phyloP scores from a whole-genome alignment of 2,797 vertebrate species.

The Melanotaenia nigrans region DNA sequence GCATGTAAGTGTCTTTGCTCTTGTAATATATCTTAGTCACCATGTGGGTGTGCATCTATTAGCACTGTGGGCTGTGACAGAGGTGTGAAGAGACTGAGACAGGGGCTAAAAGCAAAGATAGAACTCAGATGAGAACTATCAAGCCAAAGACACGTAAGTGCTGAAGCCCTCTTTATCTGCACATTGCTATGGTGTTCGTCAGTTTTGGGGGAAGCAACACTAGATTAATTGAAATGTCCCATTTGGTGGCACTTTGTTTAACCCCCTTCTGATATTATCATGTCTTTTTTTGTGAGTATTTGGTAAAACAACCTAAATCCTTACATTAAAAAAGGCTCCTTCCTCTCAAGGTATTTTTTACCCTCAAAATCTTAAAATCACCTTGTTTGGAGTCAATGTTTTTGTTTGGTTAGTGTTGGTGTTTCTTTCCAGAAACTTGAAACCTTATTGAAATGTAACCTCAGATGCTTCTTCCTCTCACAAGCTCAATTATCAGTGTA shows the following conservation, averaged over 20 bases:
- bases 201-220: background rate
- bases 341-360: background rate
- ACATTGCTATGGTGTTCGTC: background rate
- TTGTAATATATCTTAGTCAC: conserved; percentile 70
- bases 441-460: background rate
- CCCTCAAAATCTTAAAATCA: background rate
- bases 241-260: background rate
- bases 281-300: background rate
- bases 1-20: conserved; percentile 64
- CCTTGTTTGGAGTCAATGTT: background rate
- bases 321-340: too few relatives aligned
- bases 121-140: conserved; percentile 33
- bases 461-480: background rate
- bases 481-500: background rate
- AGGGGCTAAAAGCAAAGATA: conserved; percentile 64
- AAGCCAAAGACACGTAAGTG: background rate
- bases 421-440: conserved; percentile 10
- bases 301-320: too few relatives aligned
- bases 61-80: conserved; percentile 67
- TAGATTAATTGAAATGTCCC: background rate
- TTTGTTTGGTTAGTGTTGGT: background rate
- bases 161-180: background rate
- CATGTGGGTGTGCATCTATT: conserved; percentile 78
- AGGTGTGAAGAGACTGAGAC: conserved; percentile 68
- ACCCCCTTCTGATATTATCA: background rate